These are phyloP conservation scores for Lingula anatina DNA, from an alignment of 2,888 invertebrate species.

Conservation along the genomic window DNA sequence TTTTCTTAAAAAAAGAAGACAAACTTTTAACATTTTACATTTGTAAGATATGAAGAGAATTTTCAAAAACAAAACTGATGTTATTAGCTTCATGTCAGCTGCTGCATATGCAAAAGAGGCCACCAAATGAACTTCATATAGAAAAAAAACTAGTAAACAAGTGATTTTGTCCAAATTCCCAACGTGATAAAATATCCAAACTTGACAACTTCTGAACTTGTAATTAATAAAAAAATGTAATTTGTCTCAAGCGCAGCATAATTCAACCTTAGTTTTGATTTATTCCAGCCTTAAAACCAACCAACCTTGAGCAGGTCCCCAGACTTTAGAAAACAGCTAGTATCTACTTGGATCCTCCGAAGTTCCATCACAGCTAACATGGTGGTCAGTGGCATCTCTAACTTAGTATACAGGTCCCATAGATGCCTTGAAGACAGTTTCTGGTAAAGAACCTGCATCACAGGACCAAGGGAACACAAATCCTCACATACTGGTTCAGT, in stretches of 20 bases:
- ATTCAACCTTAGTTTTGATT: neutral
- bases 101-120: neutral
- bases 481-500: no score
- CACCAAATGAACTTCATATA: neutral
- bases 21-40: neutral
- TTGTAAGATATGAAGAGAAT: neutral
- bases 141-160: no score
- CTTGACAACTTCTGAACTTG: no score
- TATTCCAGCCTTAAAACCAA: neutral
- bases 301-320: constrained; percentile 33
- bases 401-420: constrained; percentile 24
- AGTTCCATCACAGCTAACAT: constrained; percentile 37
- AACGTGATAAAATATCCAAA: no score
- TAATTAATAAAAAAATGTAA: neutral
- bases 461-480: constrained; percentile 8
- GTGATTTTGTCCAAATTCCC: no score
- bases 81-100: neutral
- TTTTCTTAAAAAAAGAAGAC: constrained; percentile 17
- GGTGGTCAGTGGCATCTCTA: constrained; percentile 34
- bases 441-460: constrained; percentile 9
- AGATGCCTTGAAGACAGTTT: constrained; percentile 20
- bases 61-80: neutral
- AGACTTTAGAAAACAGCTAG: constrained; percentile 21
- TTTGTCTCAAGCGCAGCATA: neutral
- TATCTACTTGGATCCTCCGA: constrained; percentile 24